Percentiles rank a stretch among this genome's conserved stretches.
phyloP scores from a whole-genome alignment of 2,888 invertebrate species.

The Teleogryllus oceanicus region DNA sequence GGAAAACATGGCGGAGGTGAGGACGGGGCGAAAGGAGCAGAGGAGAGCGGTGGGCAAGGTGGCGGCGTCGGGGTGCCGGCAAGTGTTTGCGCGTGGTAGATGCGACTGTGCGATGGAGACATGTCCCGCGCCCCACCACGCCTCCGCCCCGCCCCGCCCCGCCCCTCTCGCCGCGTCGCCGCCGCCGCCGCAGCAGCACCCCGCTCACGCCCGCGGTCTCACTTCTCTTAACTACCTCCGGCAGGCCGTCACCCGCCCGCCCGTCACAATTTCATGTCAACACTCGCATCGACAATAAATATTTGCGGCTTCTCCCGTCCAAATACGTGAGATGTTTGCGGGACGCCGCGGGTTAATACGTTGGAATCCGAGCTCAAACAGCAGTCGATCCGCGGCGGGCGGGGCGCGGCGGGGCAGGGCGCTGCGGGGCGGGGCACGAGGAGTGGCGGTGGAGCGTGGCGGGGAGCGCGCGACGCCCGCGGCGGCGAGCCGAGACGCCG shows the following conservation, averaged over 20 bases:
- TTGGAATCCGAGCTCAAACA: slow-evolving; percentile 36
- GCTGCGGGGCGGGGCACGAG: background rate
- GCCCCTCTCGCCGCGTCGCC: background rate
- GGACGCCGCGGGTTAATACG: slow-evolving; percentile 34
- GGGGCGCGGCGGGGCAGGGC: background rate
- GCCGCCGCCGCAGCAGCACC: background rate
- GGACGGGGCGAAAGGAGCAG: too few species aligned
- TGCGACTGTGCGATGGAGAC: background rate
- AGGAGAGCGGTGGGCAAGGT: background rate
- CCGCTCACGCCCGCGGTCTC: background rate
- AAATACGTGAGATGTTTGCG: slow-evolving; percentile 38
- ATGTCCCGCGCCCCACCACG: background rate
- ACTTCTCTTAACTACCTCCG: background rate
- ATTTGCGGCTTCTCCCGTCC: slow-evolving; percentile 37
- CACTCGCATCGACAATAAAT: slow-evolving; percentile 39
- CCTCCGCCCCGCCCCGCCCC: background rate
- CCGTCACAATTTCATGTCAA: slow-evolving; percentile 38
- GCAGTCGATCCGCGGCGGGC: background rate
- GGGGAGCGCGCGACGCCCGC: background rate
- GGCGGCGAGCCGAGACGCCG: too few species aligned
- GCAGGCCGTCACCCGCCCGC: background rate
- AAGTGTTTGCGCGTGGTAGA: background rate
- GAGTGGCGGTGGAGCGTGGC: background rate
- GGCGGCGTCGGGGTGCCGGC: background rate
- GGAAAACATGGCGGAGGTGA: background rate